Conservation (phyloP, 2,113 vertebrate genomes). For the Cyprinodon variegatus region DNA sequence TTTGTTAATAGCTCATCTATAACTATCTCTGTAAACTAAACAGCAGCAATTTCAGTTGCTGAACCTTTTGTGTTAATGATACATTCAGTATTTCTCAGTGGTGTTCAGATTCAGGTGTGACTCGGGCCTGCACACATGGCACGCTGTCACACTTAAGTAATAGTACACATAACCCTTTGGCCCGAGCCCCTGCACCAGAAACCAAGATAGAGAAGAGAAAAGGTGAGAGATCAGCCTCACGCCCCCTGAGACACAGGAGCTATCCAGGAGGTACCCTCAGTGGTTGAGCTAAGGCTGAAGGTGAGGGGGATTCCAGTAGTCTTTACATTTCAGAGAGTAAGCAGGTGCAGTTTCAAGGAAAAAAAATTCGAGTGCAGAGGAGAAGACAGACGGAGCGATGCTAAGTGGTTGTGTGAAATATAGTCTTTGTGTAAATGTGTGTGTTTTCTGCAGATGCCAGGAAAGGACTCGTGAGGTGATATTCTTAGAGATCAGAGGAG, state of each 20-base stretch:
- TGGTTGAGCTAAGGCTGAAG: neutral
- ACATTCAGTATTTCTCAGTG: constrained; percentile 71
- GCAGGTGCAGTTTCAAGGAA: constrained; percentile 41
- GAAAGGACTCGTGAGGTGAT: constrained; percentile 51
- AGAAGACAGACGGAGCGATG: constrained; percentile 52
- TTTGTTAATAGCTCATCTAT: constrained; percentile 11
- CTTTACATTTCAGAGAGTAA: constrained; percentile 25
- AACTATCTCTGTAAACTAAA: constrained; percentile 18
- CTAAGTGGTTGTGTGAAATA: constrained; percentile 54
- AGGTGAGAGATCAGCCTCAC: constrained; percentile 64
- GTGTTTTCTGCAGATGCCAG: constrained; percentile 49
- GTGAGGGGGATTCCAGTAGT: constrained; percentile 42
- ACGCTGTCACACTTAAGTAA: constrained; percentile 70
- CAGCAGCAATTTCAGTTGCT: neutral
- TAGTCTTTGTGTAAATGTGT: constrained; percentile 30
- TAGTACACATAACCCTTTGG: constrained; percentile 52
- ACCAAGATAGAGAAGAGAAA: constrained; percentile 51
- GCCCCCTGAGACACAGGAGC: constrained; percentile 63
- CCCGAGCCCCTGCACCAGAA: constrained; percentile 22
- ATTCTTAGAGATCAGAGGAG: constrained; percentile 62
- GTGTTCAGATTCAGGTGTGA: constrained; percentile 47
- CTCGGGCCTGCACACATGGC: constrained; percentile 44
- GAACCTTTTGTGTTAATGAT: constrained; percentile 50
- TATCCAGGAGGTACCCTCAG: constrained; percentile 26
- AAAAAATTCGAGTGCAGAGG: constrained; percentile 7